Percentiles rank a stretch among this genome's conserved stretches.
Conservation (phyloP, 1,140 invertebrate genomes). For the Lysiphlebus fabarum region DNA sequence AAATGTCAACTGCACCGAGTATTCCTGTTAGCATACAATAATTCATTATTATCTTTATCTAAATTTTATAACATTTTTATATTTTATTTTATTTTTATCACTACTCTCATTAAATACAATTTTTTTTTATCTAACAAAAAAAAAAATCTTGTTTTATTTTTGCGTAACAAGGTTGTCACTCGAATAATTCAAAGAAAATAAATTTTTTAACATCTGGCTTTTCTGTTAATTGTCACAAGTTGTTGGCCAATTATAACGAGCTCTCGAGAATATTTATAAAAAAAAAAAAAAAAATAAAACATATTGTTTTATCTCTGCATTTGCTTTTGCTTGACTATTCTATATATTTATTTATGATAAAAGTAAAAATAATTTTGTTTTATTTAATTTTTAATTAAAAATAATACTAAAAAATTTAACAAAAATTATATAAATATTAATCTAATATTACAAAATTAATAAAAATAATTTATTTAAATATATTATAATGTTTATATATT, state of each 20-base stretch:
- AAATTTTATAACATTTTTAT: not conserved
- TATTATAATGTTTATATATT: too few species aligned
- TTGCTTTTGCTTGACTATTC: not conserved
- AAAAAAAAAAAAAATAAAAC: not conserved
- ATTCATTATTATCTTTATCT: conserved; percentile 21
- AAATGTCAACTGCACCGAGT: conserved; percentile 93
- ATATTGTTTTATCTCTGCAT: conserved; percentile 10
- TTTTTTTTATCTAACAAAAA: not conserved
- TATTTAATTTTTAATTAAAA: too few species aligned
- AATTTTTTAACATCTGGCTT: not conserved
- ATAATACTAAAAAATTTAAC: too few species aligned
- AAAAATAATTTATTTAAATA: too few species aligned
- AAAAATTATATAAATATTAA: too few species aligned
- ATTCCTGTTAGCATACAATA: conserved; percentile 70
- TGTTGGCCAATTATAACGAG: conserved; percentile 9
- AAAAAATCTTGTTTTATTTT: too few species aligned
- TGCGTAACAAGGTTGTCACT: too few species aligned
- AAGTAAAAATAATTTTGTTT: too few species aligned
- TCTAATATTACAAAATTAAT: too few species aligned
- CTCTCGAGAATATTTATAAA: not conserved
- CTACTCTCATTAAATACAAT: not conserved
- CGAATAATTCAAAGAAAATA: too few species aligned
- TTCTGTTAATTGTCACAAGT: conserved; percentile 7
- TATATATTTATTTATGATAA: not conserved
- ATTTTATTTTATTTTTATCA: not conserved